These are phyloP conservation scores for Melangyna quadrimaculata DNA, from an alignment of 2,888 invertebrate genomes.

Conservation along the genomic window DNA sequence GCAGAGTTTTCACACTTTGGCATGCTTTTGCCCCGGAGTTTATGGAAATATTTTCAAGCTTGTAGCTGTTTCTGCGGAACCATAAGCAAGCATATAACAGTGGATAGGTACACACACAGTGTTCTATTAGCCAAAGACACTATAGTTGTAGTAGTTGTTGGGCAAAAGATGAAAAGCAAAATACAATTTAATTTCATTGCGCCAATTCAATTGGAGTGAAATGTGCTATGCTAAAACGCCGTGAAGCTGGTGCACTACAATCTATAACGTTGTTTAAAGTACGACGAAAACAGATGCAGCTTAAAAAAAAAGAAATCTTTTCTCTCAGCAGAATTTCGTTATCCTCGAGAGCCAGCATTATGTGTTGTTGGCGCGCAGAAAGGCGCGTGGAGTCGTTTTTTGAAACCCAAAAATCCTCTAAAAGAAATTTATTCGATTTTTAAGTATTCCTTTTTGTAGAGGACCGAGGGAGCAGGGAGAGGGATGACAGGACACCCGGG, in stretches of 20 bases:
- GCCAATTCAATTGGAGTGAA: conserved; percentile 69
- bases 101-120: too few relatives aligned
- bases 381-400: conserved; percentile 18
- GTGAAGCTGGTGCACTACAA: conserved; percentile 46
- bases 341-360: not conserved
- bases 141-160: too few relatives aligned
- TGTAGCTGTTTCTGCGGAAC: not conserved
- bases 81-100: not conserved
- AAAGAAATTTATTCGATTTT: conserved; percentile 70
- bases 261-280: conserved; percentile 8
- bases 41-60: conserved; percentile 45
- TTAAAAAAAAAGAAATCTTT: conserved; percentile 49
- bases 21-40: conserved; percentile 25
- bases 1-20: conserved; percentile 1
- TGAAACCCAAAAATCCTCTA: conserved; percentile 52
- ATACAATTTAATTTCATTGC: conserved; percentile 71
- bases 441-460: conserved; percentile 52
- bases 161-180: conserved; percentile 59
- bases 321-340: conserved; percentile 53
- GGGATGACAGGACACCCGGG: not conserved
- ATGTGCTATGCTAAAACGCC: conserved; percentile 66
- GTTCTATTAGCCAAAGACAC: conserved; percentile 22
- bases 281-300: conserved; percentile 5
- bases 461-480: not conserved
- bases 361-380: conserved; percentile 1